These are phyloP conservation scores for Phymatocera aterrima DNA, from an alignment of 2,888 invertebrate species.

Conservation along the genomic window DNA sequence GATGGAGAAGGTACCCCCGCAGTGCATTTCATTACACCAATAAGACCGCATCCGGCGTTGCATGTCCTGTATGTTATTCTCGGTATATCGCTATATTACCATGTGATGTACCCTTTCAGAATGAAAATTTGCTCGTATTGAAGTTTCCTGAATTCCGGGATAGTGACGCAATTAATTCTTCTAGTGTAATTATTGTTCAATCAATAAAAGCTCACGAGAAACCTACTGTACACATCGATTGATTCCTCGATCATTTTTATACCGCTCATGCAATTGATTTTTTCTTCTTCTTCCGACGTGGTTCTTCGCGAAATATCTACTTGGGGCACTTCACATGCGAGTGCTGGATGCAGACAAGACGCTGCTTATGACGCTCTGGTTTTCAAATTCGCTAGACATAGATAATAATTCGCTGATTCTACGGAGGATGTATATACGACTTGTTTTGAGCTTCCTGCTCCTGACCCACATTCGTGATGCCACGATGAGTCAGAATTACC, in stretches of 20 bases:
- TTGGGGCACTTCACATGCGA: too few species aligned
- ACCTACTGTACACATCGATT: not conserved
- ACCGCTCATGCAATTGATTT: too few species aligned
- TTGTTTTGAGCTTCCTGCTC: not conserved
- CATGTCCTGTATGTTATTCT: not conserved
- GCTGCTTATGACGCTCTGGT: not conserved
- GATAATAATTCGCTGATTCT: not conserved
- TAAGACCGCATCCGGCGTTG: not conserved
- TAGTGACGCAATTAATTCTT: not conserved
- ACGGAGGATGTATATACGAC: not conserved
- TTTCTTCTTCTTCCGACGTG: too few species aligned
- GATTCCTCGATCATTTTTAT: too few species aligned
- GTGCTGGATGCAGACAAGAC: too few species aligned
- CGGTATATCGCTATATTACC: not conserved
- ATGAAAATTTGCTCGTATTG: not conserved
- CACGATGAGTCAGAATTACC: not conserved
- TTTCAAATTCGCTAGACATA: not conserved
- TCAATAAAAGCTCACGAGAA: not conserved
- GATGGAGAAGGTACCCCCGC: not conserved
- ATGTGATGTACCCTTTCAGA: not conserved
- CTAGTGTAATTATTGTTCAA: too few species aligned
- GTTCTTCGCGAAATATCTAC: too few species aligned
- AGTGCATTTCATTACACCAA: not conserved
- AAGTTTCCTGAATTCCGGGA: not conserved
- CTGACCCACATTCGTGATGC: not conserved